Conservation (phyloP, 2,888 invertebrate genomes). For the Cosmia trapezina region DNA sequence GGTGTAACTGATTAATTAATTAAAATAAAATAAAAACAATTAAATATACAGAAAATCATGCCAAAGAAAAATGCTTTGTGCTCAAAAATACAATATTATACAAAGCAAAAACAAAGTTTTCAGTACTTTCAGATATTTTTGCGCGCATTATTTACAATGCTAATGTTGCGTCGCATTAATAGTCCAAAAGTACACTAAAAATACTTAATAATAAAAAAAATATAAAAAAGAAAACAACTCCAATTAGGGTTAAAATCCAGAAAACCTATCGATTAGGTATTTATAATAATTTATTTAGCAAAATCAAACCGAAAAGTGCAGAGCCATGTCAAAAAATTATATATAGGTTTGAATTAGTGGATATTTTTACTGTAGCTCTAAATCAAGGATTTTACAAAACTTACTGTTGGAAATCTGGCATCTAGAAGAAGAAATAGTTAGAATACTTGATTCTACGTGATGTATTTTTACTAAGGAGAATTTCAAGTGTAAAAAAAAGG, state of each 20-base stretch:
- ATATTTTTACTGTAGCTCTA: constrained; percentile 61
- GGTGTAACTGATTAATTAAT: constrained; percentile 54
- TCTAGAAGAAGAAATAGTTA: constrained; percentile 62
- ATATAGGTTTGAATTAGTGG: constrained; percentile 60
- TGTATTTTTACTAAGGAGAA: neutral
- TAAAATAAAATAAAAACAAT: constrained; percentile 24
- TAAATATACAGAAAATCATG: constrained; percentile 52
- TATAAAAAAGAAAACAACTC: constrained; percentile 29
- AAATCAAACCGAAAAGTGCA: constrained; percentile 53
- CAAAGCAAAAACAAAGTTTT: constrained; percentile 30
- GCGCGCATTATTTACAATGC: constrained; percentile 42
- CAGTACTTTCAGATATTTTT: constrained; percentile 16
- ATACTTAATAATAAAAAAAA: constrained; percentile 16
- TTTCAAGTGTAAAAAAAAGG: neutral
- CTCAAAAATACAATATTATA: constrained; percentile 27
- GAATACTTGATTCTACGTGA: constrained; percentile 34
- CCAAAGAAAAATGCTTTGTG: constrained; percentile 36
- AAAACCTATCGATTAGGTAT: constrained; percentile 45
- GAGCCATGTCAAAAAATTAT: constrained; percentile 52
- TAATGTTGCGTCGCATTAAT: constrained; percentile 10
- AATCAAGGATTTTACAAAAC: constrained; percentile 47
- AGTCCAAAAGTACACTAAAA: constrained; percentile 38
- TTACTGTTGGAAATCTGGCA: constrained; percentile 61
- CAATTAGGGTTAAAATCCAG: constrained; percentile 8
- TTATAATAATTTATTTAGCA: constrained; percentile 48